Evolutionary conservation across 2,888 invertebrate species (phyloP).

Genomic region (Cephus nigrinus): DNA sequence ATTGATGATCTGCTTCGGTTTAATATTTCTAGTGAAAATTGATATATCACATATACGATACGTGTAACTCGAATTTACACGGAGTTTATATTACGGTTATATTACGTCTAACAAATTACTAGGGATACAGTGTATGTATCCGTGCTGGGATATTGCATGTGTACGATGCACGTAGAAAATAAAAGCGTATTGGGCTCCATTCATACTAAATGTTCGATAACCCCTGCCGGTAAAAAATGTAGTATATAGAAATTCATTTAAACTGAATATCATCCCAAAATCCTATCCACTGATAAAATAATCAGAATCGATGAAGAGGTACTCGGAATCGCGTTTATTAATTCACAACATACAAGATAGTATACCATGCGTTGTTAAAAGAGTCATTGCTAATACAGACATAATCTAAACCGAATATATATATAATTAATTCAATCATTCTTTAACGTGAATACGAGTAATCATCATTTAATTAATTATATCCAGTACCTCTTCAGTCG

Average conservation of each 20-base stretch:
- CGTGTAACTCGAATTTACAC: no score
- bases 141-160: background rate
- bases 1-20: no score
- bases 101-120: no score
- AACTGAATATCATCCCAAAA: constrained; percentile 31
- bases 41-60: no score
- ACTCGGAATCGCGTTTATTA: constrained; percentile 3
- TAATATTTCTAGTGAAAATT: no score
- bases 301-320: no score
- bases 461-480: no score
- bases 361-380: background rate
- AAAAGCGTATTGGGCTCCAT: background rate
- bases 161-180: constrained; percentile 3
- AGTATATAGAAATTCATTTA: constrained; percentile 40
- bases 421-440: no score
- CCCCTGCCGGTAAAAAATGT: constrained; percentile 37
- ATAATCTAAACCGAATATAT: background rate
- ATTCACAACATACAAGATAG: background rate
- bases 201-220: background rate
- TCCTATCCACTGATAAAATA: constrained; percentile 22
- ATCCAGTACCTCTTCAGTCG: no score
- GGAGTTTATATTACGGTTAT: no score
- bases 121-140: no score
- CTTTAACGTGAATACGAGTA: no score
- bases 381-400: background rate